These are phyloP conservation scores for cattle (Bos taurus) DNA, from an alignment of 2,113 vertebrate species.

Conservation along the genomic window DNA sequence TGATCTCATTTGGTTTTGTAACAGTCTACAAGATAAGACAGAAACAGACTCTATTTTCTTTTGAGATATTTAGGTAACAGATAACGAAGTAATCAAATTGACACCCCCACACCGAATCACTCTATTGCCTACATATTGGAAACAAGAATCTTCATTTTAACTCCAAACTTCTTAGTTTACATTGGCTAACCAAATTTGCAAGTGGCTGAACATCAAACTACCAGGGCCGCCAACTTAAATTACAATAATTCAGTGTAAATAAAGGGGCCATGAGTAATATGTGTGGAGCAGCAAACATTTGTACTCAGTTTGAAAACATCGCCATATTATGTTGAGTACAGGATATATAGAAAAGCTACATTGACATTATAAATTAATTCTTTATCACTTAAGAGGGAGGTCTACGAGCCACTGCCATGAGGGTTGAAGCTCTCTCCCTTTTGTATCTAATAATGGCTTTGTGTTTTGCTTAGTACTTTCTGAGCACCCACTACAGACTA, in stretches of 20 bases:
- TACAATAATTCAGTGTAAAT: not conserved
- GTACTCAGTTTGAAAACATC: not conserved
- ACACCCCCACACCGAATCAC: not conserved
- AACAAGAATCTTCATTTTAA: not conserved
- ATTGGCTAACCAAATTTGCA: not conserved
- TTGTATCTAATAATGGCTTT: not conserved
- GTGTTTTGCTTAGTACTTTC: not conserved
- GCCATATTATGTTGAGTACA: not conserved
- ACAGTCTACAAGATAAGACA: slow-evolving; percentile 16
- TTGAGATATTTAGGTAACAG: slow-evolving; percentile 35
- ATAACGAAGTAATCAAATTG: not conserved
- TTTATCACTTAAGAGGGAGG: not conserved
- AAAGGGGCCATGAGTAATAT: not conserved
- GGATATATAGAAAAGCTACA: not conserved
- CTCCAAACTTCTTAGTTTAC: not conserved
- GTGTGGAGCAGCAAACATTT: not conserved
- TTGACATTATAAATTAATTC: not conserved
- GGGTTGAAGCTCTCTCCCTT: not conserved
- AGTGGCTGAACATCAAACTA: not conserved
- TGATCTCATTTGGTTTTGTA: slow-evolving; percentile 50
- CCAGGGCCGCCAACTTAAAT: not conserved
- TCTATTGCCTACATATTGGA: not conserved
- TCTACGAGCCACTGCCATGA: not conserved
- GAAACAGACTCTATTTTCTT: slow-evolving; percentile 21
- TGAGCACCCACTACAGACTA: not conserved